Evolutionary conservation across 2,797 vertebrate genomes (phyloP).

Genomic region (Corythornis leucogaster): DNA sequence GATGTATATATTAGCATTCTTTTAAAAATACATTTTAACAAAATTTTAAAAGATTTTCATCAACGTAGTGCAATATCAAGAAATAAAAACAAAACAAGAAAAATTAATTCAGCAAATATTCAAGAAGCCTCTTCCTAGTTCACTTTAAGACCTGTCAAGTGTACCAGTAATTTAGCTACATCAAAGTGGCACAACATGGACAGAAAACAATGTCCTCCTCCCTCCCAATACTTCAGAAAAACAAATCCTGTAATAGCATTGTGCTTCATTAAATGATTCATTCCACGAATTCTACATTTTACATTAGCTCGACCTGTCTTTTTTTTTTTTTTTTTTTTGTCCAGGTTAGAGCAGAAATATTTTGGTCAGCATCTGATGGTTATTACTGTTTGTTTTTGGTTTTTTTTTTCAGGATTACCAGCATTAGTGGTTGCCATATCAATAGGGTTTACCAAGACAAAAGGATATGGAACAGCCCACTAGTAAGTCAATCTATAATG

Average conservation of each 20-base stretch:
- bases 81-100: conserved; percentile 23
- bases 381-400: conserved; percentile 29
- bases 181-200: conserved; percentile 72
- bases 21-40: conserved; percentile 19
- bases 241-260: conserved; percentile 5
- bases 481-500: conserved; percentile 89
- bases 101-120: conserved; percentile 44
- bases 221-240: conserved; percentile 27
- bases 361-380: neutral
- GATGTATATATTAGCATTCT: neutral
- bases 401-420: conserved; percentile 87
- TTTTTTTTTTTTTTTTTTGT: conserved; percentile 1
- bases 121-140: conserved; percentile 75
- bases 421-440: conserved; percentile 98
- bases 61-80: conserved; percentile 13
- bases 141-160: conserved; percentile 82
- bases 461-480: conserved; percentile 96
- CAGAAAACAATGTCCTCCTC: conserved; percentile 49
- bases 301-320: neutral
- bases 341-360: neutral
- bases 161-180: conserved; percentile 89
- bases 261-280: conserved; percentile 29
- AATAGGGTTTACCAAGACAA: conserved; percentile 99
- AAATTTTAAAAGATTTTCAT: conserved; percentile 40
- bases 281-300: conserved; percentile 9